phyloP scores from a whole-genome alignment of 1,140 invertebrate genomes.

The Cydia amplana region DNA sequence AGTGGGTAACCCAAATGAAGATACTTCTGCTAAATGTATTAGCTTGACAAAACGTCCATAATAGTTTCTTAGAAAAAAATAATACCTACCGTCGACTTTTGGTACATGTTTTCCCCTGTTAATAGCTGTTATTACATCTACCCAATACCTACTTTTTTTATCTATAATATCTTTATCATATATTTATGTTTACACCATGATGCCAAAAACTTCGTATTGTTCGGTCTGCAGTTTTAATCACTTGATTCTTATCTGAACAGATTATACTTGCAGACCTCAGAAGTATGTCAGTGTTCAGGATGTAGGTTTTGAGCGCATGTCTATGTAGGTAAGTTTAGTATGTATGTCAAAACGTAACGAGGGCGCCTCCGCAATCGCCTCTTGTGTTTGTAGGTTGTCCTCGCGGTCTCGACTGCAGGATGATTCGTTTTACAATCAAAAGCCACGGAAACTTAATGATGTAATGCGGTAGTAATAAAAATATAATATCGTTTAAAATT shows the following conservation, averaged over 20 bases:
- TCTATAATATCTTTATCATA: neutral
- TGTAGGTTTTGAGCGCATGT: constrained; percentile 72
- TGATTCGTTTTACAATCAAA: neutral
- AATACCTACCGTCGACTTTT: too few relatives aligned
- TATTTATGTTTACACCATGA: neutral
- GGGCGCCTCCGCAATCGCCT: constrained; percentile 44
- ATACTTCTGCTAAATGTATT: too few relatives aligned
- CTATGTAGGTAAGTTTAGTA: constrained; percentile 60
- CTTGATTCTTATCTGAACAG: neutral
- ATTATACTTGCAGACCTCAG: constrained; percentile 9
- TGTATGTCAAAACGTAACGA: constrained; percentile 66
- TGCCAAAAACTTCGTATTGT: neutral
- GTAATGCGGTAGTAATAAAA: too few relatives aligned
- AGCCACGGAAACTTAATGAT: neutral
- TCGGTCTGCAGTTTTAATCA: neutral
- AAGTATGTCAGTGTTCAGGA: constrained; percentile 63
- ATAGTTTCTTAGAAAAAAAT: too few relatives aligned
- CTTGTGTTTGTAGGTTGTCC: constrained; percentile 40
- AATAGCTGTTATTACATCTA: neutral
- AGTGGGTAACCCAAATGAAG: too few relatives aligned
- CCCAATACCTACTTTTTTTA: too few relatives aligned
- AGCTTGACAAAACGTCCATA: too few relatives aligned
- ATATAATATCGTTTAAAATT: too few relatives aligned
- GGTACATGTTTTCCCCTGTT: too few relatives aligned
- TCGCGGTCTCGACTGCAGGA: neutral